Evolutionary conservation across 2,113 vertebrate species (phyloP), one percentile per base, ranked within the genome.

Genomic region (Gymnogyps californianus): DNA sequence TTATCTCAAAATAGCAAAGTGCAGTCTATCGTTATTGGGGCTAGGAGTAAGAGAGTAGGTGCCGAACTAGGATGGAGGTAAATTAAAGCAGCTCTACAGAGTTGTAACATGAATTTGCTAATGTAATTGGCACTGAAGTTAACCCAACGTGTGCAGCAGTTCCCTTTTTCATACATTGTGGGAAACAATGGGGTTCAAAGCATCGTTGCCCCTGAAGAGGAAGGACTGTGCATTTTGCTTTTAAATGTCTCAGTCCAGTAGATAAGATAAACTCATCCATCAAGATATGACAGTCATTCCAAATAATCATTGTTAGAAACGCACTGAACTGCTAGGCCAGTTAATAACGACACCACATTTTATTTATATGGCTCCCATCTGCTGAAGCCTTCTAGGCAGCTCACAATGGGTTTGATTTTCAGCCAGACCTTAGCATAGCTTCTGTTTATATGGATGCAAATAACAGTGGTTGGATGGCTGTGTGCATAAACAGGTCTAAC

Each of bases 281-380:
- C 71, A 85, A 88, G 97, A 97, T 5, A 92, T 95, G 98, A 97
- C 85, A 97, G 95, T 90, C 95, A 96, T 97, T 97, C 83, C 93
- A 97, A 96, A 97, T 90, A 95, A 96, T 95, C 96, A 89, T 94
- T 97, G 97, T 95, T 98, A 97, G 96, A 97, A 97, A 96, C 2
- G 34, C 51, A 59, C 64, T 70, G 46, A 97, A 97, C 97, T 98
- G 95, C 96, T 94, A 95, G 95, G 96, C 96, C 92, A 97, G 97
- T 97, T 98, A 98, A 98, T 98, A 98, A 98, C 51, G 24, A 95
- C 96, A 97, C 83, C 84, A 83, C 96, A 89, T 97, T 98, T 98
- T 98, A 98, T 98, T 98, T 98, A 98, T 97, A 98, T 89, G 92
- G 92, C 89, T 98, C 97, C 98, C 98, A 98, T 98, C 98, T 98